Evolutionary conservation across 2,113 vertebrate species (phyloP).

Genomic region (Callithrix jacchus): DNA sequence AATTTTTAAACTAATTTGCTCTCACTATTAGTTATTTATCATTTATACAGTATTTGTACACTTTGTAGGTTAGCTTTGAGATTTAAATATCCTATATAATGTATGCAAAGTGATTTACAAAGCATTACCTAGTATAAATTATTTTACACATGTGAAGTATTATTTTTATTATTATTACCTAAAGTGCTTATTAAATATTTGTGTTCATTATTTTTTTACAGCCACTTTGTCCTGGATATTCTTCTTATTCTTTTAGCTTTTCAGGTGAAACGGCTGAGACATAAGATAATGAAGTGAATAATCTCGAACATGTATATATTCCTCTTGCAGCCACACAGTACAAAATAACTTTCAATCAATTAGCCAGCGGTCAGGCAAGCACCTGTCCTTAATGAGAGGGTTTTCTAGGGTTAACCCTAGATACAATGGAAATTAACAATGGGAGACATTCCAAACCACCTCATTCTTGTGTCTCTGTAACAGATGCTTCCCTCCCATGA

Average conservation of each 20-base stretch:
- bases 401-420: not conserved
- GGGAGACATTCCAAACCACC: not conserved
- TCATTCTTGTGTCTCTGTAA: not conserved
- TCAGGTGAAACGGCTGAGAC: not conserved
- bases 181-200: constrained; percentile 39
- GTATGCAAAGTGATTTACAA: constrained; percentile 47
- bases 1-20: constrained; percentile 59
- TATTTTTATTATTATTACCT: constrained; percentile 2
- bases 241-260: constrained; percentile 29
- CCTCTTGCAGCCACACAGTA: not conserved
- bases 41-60: constrained; percentile 52
- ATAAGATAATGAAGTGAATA: not conserved
- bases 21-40: constrained; percentile 58
- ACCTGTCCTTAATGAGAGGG: not conserved
- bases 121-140: constrained; percentile 2
- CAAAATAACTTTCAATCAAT: not conserved
- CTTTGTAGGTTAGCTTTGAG: constrained; percentile 37
- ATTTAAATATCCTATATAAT: constrained; percentile 29
- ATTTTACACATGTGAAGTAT: constrained; percentile 4
- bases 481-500: constrained; percentile 15
- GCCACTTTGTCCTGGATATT: not conserved
- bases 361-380: not conserved
- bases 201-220: constrained; percentile 23
- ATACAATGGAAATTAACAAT: not conserved
- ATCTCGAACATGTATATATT: constrained; percentile 19